phyloP scores from a whole-genome alignment of 2,888 invertebrate genomes.

The Cremastobaeus sp. region DNA sequence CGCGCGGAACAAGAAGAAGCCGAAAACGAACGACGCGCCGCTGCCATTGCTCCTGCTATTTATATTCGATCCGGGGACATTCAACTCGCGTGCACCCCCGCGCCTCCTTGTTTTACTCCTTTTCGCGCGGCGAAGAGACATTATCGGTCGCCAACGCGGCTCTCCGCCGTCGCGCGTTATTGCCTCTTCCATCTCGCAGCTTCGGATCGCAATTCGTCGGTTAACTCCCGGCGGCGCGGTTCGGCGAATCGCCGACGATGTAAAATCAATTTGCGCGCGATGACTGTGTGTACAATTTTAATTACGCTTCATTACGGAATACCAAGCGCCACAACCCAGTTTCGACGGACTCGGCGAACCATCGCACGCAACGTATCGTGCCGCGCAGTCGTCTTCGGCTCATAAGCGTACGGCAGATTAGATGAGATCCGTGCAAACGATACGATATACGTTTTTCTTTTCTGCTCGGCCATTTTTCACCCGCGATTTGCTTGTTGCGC shows the following conservation, averaged over 20 bases:
- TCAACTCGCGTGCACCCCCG: constrained; percentile 54
- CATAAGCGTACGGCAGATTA: constrained; percentile 53
- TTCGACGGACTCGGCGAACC: constrained; percentile 59
- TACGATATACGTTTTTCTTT: constrained; percentile 49
- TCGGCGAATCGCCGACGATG: constrained; percentile 21
- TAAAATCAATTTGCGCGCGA: constrained; percentile 45
- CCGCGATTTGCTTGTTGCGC: constrained; percentile 37
- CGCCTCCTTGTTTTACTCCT: constrained; percentile 23
- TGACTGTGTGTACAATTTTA: constrained; percentile 60
- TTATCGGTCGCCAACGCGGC: constrained; percentile 7
- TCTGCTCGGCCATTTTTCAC: constrained; percentile 26
- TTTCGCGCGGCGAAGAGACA: neutral
- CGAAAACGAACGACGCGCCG: constrained; percentile 48
- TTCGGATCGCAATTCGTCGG: neutral
- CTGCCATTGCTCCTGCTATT: constrained; percentile 57
- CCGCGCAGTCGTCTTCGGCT: constrained; percentile 65
- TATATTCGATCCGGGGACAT: constrained; percentile 54
- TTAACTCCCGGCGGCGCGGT: constrained; percentile 5
- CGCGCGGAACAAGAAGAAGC: constrained; percentile 39
- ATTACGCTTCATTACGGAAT: constrained; percentile 68
- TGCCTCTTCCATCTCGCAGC: constrained; percentile 7
- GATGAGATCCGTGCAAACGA: constrained; percentile 36
- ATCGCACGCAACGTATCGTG: constrained; percentile 75
- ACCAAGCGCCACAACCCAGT: constrained; percentile 69
- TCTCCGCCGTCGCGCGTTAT: neutral